These are phyloP conservation scores for Tholera decimalis DNA, from an alignment of 2,888 invertebrate genomes.

Conservation along the genomic window DNA sequence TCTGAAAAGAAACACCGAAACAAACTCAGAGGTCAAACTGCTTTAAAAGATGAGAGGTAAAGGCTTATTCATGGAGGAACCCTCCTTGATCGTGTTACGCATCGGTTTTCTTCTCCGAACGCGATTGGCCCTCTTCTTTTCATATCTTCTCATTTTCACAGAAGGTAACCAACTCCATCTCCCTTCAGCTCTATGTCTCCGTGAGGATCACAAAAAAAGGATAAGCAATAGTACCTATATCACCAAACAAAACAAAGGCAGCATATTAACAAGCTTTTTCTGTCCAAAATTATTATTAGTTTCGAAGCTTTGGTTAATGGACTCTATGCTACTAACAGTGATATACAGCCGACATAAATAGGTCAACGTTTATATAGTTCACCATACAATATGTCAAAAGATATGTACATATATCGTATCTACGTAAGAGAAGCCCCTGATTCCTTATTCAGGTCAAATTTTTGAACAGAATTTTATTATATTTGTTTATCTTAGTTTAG, in stretches of 20 bases:
- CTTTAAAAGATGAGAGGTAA: too few relatives aligned
- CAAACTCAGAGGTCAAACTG: too few relatives aligned
- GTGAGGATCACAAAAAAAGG: too few relatives aligned
- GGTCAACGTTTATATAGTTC: slow-evolving; percentile 44
- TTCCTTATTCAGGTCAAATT: slow-evolving; percentile 46
- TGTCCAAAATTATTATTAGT: slow-evolving; percentile 44
- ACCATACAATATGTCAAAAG: slow-evolving; percentile 38
- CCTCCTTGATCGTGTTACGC: too few relatives aligned
- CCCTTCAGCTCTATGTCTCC: too few relatives aligned
- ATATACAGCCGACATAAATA: slow-evolving; percentile 38
- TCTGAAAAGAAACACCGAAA: too few relatives aligned
- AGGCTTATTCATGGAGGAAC: too few relatives aligned
- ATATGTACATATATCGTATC: slow-evolving; percentile 23
- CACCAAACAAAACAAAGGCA: slow-evolving; percentile 13
- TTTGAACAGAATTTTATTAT: slow-evolving; percentile 42
- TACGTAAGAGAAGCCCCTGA: slow-evolving; percentile 29
- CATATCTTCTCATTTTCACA: too few relatives aligned
- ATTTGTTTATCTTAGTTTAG: slow-evolving; percentile 28
- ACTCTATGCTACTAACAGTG: slow-evolving; percentile 31
- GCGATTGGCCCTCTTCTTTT: too few relatives aligned
- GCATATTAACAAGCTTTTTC: slow-evolving; percentile 35
- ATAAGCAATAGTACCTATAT: background rate
- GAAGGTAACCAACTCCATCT: too few relatives aligned
- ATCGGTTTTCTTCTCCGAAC: too few relatives aligned
- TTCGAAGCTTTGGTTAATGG: slow-evolving; percentile 38